phyloP scores from a whole-genome alignment of 2,113 vertebrate genomes.

The Sula dactylatra region DNA sequence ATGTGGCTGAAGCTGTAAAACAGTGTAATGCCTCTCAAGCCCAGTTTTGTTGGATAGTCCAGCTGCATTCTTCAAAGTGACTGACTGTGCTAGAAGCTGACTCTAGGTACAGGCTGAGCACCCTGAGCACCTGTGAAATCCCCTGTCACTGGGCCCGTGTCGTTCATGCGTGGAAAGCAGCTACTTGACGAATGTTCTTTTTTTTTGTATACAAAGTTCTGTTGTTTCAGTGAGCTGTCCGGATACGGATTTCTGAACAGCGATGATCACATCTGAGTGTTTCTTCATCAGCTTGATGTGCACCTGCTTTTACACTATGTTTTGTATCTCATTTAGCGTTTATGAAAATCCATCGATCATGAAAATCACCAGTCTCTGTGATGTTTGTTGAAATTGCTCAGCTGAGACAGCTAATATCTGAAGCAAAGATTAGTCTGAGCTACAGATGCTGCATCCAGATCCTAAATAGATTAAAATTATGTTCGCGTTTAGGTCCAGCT shows the following conservation, averaged over 20 bases:
- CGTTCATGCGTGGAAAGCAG: not conserved
- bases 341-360: not conserved
- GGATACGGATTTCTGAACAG: not conserved
- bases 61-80: not conserved
- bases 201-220: not conserved
- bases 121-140: not conserved
- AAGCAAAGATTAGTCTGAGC: not conserved
- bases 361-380: not conserved
- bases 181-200: not conserved
- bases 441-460: not conserved
- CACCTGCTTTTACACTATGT: not conserved
- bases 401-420: not conserved
- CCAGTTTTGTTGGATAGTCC: not conserved
- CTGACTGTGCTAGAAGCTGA: not conserved
- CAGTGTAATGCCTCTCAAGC: not conserved
- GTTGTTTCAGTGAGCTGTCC: conserved; percentile 27
- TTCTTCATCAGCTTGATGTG: not conserved
- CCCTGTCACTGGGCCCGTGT: not conserved
- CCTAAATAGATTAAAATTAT: not conserved
- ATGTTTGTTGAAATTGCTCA: not conserved
- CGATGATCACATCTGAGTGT: not conserved
- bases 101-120: not conserved
- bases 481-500: not conserved
- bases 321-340: not conserved
- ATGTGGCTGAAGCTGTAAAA: not conserved